These are phyloP conservation scores for Pachycephala philippinensis DNA, from an alignment of 2,113 vertebrate genomes.

Conservation along the genomic window DNA sequence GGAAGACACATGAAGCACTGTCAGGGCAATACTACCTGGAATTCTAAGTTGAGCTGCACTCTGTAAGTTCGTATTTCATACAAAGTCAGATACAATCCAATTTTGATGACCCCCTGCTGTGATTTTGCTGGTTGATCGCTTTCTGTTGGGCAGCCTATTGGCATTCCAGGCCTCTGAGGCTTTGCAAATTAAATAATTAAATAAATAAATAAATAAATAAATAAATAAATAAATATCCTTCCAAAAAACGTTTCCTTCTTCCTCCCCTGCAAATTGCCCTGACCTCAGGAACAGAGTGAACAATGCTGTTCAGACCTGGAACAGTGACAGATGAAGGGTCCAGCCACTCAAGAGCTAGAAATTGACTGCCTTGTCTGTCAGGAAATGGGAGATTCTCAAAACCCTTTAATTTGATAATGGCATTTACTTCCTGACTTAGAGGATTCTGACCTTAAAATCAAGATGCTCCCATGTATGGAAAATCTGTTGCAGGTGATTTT, in stretches of 20 bases:
- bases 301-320: slow-evolving; percentile 41
- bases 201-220: background rate
- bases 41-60: background rate
- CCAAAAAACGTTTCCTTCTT: slow-evolving; percentile 30
- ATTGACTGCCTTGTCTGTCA: background rate
- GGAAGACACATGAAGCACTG: background rate
- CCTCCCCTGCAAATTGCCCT: slow-evolving; percentile 40
- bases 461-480: slow-evolving; percentile 21
- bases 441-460: slow-evolving; percentile 45
- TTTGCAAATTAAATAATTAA: background rate
- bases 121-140: background rate
- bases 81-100: background rate
- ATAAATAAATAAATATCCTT: background rate
- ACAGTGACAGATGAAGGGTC: slow-evolving; percentile 25
- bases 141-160: background rate
- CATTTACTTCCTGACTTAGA: slow-evolving; percentile 24
- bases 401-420: slow-evolving; percentile 47
- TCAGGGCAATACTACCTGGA: background rate
- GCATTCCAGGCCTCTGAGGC: background rate
- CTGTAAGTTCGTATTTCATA: background rate
- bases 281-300: slow-evolving; percentile 57
- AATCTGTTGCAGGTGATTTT: slow-evolving; percentile 46
- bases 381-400: slow-evolving; percentile 52
- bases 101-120: background rate
- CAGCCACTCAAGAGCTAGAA: background rate